Evolutionary conservation across 1,140 invertebrate species (phyloP), one percentile per base, ranked within the genome.

Genomic region (Callitettix versicolor): DNA sequence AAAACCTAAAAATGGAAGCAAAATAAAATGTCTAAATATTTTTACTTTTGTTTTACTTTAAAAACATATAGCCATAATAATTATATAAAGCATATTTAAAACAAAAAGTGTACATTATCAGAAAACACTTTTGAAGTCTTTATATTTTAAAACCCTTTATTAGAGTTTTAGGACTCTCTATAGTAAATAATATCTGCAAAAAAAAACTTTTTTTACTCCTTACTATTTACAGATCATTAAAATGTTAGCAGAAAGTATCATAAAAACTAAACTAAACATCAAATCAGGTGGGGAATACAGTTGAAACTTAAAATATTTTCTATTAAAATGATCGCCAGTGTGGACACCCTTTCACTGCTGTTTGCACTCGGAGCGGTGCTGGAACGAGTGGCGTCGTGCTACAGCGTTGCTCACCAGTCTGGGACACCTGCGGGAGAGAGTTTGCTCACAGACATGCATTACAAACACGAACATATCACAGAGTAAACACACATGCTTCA

Each of bases 211-310:
- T 30, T 30, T 9, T 30, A 4, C 3, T 30, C 26, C 26, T 3
- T 30, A 30, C n/a, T 30, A 9, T 65, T 64, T 70, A 71, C 68
- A 56, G 55, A 41, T 20, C 34, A 55, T 24, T 44, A 15, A 44
- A 50, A 43, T n/a, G n/a, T n/a, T n/a, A 57, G 14, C 17, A 48
- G 26, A 7, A 47, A 47, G 14, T 22, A 14, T 48, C 6, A 48
- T 36, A 12, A n/a, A 52, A 52, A 34, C 9, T 38, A 34, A 12
- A 38, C 9, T 18, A 38, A 52, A 20, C 33, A 52, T 17, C 15
- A 36, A 38, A 17, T 20, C 18, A 20, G 18, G 30, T 38, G 36
- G 15, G 14, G 20, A 41, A 52, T 21, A 38, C 34, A 52, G 14
- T 38, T 14, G n/a, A 44, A 44, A 44, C 26, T 9, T 30, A 4